Base-by-base conservation (phyloP, 2,113 vertebrate genomes). In the Bubo blakistoni region DNA sequence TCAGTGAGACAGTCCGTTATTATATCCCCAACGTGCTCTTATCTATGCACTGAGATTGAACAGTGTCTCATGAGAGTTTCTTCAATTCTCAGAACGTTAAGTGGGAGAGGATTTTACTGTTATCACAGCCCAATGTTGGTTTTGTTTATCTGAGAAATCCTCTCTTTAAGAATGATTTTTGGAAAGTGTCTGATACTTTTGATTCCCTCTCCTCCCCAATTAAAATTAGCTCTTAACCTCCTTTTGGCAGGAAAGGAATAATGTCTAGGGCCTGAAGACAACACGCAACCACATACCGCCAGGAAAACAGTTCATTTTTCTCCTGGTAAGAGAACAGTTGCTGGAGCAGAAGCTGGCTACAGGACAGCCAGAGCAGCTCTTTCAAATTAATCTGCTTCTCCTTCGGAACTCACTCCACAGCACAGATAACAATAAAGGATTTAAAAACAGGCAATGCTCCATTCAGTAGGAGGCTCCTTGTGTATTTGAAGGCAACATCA, bases 301-400 rank as follows among this genome's bases (percentile, higher is more conserved):
- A 94, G 83, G 81, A 76, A 95, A 92, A 94, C 65, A 69, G 87
- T 94, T 97, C 40, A 55, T 90, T 80, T 63, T 85, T 85, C 65
- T 36, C 55, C 44, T 86, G 84, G 94, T 92, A 94, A 97, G 40
- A 91, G 61, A 97, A 96, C 71, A 95, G 65, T 90, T 97, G 86
- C 80, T 93, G 88, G 42, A 93, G 93, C 88, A 96, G 80, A 47
- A 91, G 85, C 92, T 93, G 95, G 93, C 78, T 87, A 59, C 95
- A 76, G 85, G 76, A 77, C 29, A 88, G 71, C 78, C 72, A 82
- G 86, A 86, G 65, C 69, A 90, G 62, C 74, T 95, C 67, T 87
- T 91, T 55, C 2, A 22, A 93, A 90, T 94, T 93, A 95, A 95
- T 92, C 29, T 62, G 73, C 62, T 86, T 87, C 69, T 40, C 47